Base-by-base conservation (phyloP, 2,113 vertebrate species). In the Orthonyx spaldingii region DNA sequence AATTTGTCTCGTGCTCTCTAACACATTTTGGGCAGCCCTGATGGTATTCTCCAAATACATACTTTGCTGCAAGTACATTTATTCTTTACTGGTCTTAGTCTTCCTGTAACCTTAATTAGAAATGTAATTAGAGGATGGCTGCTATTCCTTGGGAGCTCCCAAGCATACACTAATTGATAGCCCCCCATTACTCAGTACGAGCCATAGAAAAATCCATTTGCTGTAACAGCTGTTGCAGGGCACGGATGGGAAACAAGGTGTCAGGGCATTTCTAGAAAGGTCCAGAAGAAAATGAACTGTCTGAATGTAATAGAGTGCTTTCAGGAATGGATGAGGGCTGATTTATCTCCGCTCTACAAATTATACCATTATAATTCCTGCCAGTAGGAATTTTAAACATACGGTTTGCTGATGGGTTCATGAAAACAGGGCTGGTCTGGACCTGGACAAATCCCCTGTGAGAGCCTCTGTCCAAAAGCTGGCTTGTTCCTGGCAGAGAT, bases 51-150 rank as follows among this genome's bases (percentile, higher is more conserved):
- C 41, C 72, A 87, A 94, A 91, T 70, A 81, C 44, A 41, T 78
- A 78, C 60, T 92, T 95, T 92, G 53, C 80, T 82, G 84, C 46
- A 94, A 94, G 87, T 89, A 69, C 77, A 33, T 87, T 84, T 83
- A 64, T 84, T 82, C 81, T 82, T 96, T 60, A 26, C 87, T 81
- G 53, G 1, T 78, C 89, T 85, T 65, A 65, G 75, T 92, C 68
- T 93, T 86, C 60, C 76, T 78, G 68, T 85, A 92, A 94, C 57
- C 91, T 92, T 95, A 97, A 97, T 95, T 94, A 95, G 91, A 94
- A 94, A 82, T 63, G 77, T 84, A 92, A 97, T 95, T 95, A 95
- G 91, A 82, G 65, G 81, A 91, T 87, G 91, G 77, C 70, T 9
- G 17, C 93, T 84, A 53, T 82, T 94, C 65, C 95, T 94, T 89